Conservation (phyloP, 2,797 vertebrate species). For the Holocentrus rufus region DNA sequence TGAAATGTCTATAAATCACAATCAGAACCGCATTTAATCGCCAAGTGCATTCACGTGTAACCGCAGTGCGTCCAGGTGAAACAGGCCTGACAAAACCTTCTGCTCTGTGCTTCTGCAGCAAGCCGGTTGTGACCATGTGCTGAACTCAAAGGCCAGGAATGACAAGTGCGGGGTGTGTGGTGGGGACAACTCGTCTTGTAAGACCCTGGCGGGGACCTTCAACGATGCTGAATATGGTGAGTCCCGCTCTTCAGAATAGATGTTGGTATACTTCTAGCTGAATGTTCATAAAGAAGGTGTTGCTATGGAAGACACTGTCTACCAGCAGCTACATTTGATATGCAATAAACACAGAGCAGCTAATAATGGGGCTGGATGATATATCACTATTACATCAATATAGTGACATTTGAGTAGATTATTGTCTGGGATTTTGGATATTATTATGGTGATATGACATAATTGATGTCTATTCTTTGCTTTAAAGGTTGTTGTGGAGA, state of each 20-base stretch:
- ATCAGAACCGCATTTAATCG: constrained; percentile 23
- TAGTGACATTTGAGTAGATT: too few relatives aligned
- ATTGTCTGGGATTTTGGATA: too few relatives aligned
- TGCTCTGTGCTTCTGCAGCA: constrained; percentile 81
- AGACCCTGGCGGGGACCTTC: constrained; percentile 91
- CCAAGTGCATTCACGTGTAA: neutral
- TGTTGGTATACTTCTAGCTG: constrained; percentile 27
- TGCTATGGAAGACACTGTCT: constrained; percentile 17
- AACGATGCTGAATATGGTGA: constrained; percentile 94
- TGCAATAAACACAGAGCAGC: constrained; percentile 36
- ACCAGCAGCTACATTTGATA: constrained; percentile 42
- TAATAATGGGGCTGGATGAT: neutral
- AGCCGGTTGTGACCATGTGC: constrained; percentile 96
- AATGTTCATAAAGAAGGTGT: constrained; percentile 20
- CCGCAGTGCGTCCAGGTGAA: neutral
- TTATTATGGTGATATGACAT: too few relatives aligned
- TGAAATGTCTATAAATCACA: constrained; percentile 15
- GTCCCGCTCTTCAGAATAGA: constrained; percentile 42
- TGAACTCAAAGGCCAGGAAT: constrained; percentile 94
- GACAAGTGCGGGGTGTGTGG: constrained; percentile 98
- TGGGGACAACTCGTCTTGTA: constrained; percentile 96
- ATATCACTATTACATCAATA: too few relatives aligned
- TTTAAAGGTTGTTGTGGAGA: too few relatives aligned
- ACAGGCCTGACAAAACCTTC: neutral
- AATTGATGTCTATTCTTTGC: too few relatives aligned